These are phyloP conservation scores for Sthenelais limicola DNA, from an alignment of 2,888 invertebrate species.

Conservation along the genomic window DNA sequence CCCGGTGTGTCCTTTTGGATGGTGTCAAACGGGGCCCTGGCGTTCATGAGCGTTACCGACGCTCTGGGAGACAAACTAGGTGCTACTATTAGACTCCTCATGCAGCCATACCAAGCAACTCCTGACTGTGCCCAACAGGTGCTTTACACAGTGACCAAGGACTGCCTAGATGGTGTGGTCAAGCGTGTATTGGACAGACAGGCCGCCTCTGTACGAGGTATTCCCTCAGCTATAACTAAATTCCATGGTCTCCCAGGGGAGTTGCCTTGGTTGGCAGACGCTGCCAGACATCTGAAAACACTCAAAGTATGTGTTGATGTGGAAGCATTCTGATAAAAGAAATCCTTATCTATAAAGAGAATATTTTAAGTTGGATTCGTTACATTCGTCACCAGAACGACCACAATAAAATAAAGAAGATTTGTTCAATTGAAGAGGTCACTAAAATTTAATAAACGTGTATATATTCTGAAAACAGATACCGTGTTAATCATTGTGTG, in stretches of 20 bases:
- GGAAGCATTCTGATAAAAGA: no score
- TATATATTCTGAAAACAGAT: no score
- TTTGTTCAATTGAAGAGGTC: no score
- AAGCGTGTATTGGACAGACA: conserved; percentile 17
- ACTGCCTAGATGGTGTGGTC: conserved; percentile 21
- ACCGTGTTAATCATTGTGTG: no score
- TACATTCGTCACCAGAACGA: no score
- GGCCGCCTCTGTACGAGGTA: not conserved
- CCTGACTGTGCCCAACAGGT: conserved; percentile 9
- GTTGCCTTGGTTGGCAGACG: not conserved
- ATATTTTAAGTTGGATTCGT: no score
- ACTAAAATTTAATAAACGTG: no score
- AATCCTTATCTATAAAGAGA: no score
- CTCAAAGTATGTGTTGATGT: conserved; percentile 21
- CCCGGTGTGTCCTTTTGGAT: conserved; percentile 26
- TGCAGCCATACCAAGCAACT: conserved; percentile 25
- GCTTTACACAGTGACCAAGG: conserved; percentile 26
- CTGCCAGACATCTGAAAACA: conserved; percentile 14
- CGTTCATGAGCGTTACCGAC: not conserved
- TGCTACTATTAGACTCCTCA: conserved; percentile 18
- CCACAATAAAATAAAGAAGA: no score
- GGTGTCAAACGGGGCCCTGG: not conserved
- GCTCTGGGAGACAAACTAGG: conserved; percentile 12
- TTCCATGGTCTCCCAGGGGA: not conserved
- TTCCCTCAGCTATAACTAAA: conserved; percentile 21